A percentile compares a stretch with the other conserved stretches of the same genome.
Conservation (phyloP, 2,888 invertebrate genomes). For the Lutraria lutraria region DNA sequence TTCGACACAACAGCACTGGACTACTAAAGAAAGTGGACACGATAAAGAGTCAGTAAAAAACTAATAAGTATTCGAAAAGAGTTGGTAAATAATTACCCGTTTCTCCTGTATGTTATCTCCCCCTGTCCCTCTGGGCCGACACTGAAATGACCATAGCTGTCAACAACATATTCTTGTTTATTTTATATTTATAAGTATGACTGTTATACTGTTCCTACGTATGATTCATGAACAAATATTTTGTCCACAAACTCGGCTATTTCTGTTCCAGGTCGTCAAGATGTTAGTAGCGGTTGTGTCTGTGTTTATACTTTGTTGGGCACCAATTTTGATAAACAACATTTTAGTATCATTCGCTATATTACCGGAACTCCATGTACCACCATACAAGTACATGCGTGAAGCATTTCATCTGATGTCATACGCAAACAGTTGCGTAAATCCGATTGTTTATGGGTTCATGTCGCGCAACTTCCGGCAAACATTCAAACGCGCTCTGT, state of each 20-base stretch:
- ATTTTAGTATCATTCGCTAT: constrained; percentile 90
- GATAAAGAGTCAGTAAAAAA: no score
- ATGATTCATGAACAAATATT: no score
- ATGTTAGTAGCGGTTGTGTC: constrained; percentile 91
- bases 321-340: constrained; percentile 90
- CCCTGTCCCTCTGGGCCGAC: no score
- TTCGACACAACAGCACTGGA: no score
- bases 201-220: no score
- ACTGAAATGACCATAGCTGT: no score
- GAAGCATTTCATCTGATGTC: constrained; percentile 90
- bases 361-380: constrained; percentile 88
- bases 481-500: constrained; percentile 81
- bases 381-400: constrained; percentile 89
- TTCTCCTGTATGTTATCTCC: no score
- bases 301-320: constrained; percentile 91
- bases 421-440: constrained; percentile 91
- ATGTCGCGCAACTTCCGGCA: constrained; percentile 91
- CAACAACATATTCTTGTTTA: no score
- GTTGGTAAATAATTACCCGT: no score
- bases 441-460: constrained; percentile 92
- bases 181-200: no score
- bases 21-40: no score
- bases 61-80: no score
- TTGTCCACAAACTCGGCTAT: not conserved
- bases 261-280: constrained; percentile 89